Percentiles rank a stretch among this genome's conserved stretches.
These are phyloP conservation scores for Eupithecia vulgata DNA, from an alignment of 2,888 invertebrate genomes.

Conservation along the genomic window DNA sequence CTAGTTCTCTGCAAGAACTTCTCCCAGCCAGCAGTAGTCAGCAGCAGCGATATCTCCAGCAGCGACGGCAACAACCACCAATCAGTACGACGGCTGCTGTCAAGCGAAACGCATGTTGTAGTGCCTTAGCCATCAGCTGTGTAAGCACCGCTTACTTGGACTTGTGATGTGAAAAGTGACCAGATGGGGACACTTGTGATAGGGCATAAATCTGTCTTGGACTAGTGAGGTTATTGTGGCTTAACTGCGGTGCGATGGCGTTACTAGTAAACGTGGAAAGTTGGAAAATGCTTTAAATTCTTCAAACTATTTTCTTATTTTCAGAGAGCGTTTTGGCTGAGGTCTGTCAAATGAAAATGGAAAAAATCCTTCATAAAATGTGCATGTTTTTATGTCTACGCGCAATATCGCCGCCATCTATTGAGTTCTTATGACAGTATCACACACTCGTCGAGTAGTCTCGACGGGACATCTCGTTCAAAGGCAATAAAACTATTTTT, in stretches of 20 bases:
- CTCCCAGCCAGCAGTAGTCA: conserved; percentile 73
- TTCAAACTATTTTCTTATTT: too few relatives aligned
- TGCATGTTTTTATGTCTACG: not conserved
- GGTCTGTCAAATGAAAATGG: not conserved
- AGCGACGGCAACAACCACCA: conserved; percentile 80
- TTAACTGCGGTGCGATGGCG: not conserved
- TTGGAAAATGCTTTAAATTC: not conserved
- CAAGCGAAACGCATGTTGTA: conserved; percentile 66
- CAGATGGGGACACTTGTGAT: not conserved
- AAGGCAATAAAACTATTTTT: too few relatives aligned
- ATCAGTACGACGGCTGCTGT: conserved; percentile 73
- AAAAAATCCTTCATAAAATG: not conserved
- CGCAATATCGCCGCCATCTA: not conserved
- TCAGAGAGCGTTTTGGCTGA: not conserved
- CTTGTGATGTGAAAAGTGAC: not conserved
- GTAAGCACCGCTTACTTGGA: conserved; percentile 55
- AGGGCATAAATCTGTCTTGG: not conserved
- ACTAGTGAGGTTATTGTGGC: not conserved
- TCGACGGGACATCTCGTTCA: too few relatives aligned
- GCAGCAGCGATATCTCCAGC: conserved; percentile 79
- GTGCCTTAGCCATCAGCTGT: conserved; percentile 75
- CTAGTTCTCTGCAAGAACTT: conserved; percentile 80
- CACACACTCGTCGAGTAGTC: too few relatives aligned
- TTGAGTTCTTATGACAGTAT: too few relatives aligned
- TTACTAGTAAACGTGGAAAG: not conserved